Evolutionary conservation across 1,140 invertebrate genomes (phyloP).

Genomic region (Zaprionus vittiger): DNA sequence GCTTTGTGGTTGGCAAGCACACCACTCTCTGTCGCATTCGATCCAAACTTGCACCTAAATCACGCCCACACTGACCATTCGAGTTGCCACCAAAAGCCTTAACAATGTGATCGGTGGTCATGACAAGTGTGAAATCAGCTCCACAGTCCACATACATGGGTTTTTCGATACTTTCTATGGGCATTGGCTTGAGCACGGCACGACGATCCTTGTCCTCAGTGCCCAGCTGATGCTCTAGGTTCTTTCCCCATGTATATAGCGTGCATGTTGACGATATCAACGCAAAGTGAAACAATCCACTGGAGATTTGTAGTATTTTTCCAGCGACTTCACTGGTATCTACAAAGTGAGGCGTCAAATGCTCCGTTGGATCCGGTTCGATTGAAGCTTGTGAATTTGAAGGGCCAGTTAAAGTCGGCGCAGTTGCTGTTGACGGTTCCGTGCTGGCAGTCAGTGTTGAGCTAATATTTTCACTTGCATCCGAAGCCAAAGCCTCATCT

Average conservation of each 20-base stretch:
- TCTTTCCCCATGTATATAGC: conserved; percentile 88
- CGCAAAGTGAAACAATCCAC: conserved; percentile 88
- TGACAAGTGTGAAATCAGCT: conserved; percentile 87
- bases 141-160: conserved; percentile 86
- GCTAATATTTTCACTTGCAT: conserved; percentile 55
- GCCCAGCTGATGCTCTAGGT: conserved; percentile 89
- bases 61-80: conserved; percentile 85
- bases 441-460: conserved; percentile 12
- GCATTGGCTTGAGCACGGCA: conserved; percentile 81
- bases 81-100: conserved; percentile 89
- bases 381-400: conserved; percentile 1
- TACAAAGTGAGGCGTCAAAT: conserved; percentile 86
- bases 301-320: conserved; percentile 86
- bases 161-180: conserved; percentile 76
- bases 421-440: background rate
- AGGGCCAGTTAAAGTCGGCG: background rate
- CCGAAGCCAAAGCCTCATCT: conserved; percentile 57
- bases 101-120: conserved; percentile 86
- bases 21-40: conserved; percentile 77
- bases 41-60: conserved; percentile 71
- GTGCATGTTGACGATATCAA: conserved; percentile 87
- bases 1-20: conserved; percentile 78
- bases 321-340: conserved; percentile 87
- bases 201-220: conserved; percentile 85
- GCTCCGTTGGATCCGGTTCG: conserved; percentile 82